A percentile compares a stretch with the other conserved stretches of the same genome.
These are phyloP conservation scores for Bos indicus DNA, from an alignment of 2,113 vertebrate genomes.

Conservation along the genomic window DNA sequence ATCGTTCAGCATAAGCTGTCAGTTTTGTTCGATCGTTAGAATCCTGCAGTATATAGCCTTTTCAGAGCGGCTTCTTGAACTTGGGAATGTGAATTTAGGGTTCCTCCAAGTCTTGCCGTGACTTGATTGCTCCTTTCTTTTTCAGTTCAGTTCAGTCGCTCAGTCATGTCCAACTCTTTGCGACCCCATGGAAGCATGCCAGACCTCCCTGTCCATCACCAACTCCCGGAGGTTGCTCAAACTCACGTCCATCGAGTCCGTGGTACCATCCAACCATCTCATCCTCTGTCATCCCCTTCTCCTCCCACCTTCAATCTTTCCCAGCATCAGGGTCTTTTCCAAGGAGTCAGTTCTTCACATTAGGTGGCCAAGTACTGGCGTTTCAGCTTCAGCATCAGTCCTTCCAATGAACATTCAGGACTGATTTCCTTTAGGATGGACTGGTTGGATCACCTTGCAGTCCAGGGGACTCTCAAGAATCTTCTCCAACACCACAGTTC, in stretches of 20 bases:
- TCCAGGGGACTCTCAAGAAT: not conserved
- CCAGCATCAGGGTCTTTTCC: not conserved
- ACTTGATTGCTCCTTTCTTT: not conserved
- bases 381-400: not conserved
- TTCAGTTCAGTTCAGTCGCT: not conserved
- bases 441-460: not conserved
- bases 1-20: not conserved
- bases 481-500: not conserved
- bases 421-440: not conserved
- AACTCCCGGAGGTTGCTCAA: not conserved
- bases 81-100: no score
- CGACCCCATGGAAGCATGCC: fast-evolving
- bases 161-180: not conserved
- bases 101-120: not conserved
- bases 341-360: not conserved
- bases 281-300: not conserved
- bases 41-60: fast-evolving
- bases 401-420: not conserved
- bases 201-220: not conserved
- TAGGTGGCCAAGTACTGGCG: not conserved
- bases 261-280: not conserved
- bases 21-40: fast-evolving
- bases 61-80: not conserved
- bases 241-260: fast-evolving
- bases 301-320: not conserved